Percentiles rank a stretch among this genome's conserved stretches.
These are phyloP conservation scores for Aramus guarauna DNA, from an alignment of 2,113 vertebrate species.

Conservation along the genomic window DNA sequence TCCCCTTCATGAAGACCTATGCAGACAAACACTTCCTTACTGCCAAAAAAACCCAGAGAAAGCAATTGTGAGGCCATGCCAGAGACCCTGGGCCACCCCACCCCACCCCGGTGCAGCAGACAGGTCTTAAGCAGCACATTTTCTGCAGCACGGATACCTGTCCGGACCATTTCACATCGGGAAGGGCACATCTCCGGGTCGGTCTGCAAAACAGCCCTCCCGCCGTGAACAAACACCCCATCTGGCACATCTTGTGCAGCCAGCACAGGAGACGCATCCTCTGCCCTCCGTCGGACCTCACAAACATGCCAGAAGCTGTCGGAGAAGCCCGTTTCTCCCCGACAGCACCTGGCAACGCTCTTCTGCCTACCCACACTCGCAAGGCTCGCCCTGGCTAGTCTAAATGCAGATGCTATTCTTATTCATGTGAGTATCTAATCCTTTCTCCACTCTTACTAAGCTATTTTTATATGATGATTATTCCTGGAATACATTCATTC, in stretches of 20 bases:
- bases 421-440: conserved; percentile 74
- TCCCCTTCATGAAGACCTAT: conserved; percentile 94
- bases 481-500: conserved; percentile 69
- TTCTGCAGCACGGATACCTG: neutral
- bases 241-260: neutral
- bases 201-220: neutral
- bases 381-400: conserved; percentile 44
- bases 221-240: neutral
- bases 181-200: neutral
- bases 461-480: conserved; percentile 77
- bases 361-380: conserved; percentile 17
- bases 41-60: conserved; percentile 51
- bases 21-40: conserved; percentile 88
- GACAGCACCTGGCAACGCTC: conserved; percentile 6
- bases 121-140: neutral
- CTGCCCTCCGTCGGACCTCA: neutral
- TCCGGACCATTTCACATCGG: neutral
- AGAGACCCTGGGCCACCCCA: fast-evolving
- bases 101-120: neutral
- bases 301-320: neutral
- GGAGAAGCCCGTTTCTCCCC: conserved; percentile 7
- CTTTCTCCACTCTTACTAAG: conserved; percentile 65
- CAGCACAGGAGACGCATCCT: neutral
- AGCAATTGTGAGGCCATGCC: neutral
- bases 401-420: conserved; percentile 66